Conservation (phyloP, 2,797 vertebrate species). For the Lepilemur ruficaudatus region DNA sequence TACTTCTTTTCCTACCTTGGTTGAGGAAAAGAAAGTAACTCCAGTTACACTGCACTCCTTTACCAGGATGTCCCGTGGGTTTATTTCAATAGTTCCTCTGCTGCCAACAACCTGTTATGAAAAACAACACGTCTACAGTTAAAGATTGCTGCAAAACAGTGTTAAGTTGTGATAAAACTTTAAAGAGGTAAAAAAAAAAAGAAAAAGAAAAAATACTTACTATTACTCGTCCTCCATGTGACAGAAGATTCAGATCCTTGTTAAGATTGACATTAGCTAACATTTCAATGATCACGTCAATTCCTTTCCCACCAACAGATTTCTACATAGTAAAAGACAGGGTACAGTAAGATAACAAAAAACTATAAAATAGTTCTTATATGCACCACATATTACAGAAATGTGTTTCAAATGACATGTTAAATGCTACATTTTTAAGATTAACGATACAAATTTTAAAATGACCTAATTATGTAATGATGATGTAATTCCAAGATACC, state of each 20-base stretch:
- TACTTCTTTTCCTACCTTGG: constrained; percentile 84
- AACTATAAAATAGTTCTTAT: neutral
- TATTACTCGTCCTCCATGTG: constrained; percentile 87
- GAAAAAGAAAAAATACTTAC: constrained; percentile 82
- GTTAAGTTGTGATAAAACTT: neutral
- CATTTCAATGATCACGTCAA: constrained; percentile 95
- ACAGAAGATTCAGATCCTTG: constrained; percentile 91
- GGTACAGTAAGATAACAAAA: neutral
- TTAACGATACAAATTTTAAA: neutral
- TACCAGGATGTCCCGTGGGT: constrained; percentile 91
- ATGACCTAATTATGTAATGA: constrained; percentile 2
- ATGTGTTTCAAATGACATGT: neutral
- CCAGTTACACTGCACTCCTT: constrained; percentile 93
- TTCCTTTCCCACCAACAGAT: constrained; percentile 84
- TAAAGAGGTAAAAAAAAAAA: neutral
- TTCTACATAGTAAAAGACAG: constrained; percentile 80
- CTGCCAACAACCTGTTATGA: constrained; percentile 89
- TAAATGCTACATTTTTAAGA: constrained; percentile 37
- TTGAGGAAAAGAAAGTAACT: constrained; percentile 84
- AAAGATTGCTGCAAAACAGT: neutral
- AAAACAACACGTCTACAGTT: neutral
- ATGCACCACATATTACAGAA: neutral
- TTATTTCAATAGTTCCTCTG: constrained; percentile 91
- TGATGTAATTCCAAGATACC: neutral
- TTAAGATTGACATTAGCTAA: constrained; percentile 93